phyloP scores from a whole-genome alignment of 2,888 invertebrate genomes.

The Oxystoma pomonae region DNA sequence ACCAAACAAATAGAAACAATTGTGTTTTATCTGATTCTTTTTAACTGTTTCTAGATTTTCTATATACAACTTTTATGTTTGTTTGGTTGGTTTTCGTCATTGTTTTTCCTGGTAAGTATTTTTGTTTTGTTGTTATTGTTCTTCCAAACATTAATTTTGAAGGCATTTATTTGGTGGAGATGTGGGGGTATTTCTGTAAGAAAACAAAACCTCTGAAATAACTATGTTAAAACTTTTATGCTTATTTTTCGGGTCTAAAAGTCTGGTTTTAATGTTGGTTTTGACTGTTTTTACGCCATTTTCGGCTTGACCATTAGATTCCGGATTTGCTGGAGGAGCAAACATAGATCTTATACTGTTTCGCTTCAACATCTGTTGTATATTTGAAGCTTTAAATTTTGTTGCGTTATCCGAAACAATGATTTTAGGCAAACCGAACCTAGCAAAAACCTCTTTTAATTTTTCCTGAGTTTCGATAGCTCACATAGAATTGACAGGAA shows the following conservation, averaged over 20 bases:
- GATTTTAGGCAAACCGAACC: background rate
- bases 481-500: background rate
- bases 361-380: constrained; percentile 7
- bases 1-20: no score
- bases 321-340: background rate
- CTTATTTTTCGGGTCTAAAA: constrained; percentile 3
- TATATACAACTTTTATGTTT: no score
- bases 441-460: background rate
- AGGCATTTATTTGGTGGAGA: background rate
- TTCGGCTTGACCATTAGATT: constrained; percentile 3
- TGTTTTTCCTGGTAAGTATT: no score
- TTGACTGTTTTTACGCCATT: constrained; percentile 12
- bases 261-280: constrained; percentile 8
- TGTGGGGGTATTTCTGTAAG: constrained; percentile 2
- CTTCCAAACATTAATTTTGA: constrained; percentile 13
- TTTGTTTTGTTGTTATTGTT: constrained; percentile 4
- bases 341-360: constrained; percentile 9
- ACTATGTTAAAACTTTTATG: background rate
- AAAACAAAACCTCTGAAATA: constrained; percentile 7
- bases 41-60: no score
- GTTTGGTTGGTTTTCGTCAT: no score
- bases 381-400: background rate
- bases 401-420: constrained; percentile 2
- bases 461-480: background rate
- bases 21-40: no score